Percentiles rank a stretch among this genome's conserved stretches.
Evolutionary conservation across 2,113 vertebrate species (phyloP).

Genomic region (Pseudorectes ferrugineus): DNA sequence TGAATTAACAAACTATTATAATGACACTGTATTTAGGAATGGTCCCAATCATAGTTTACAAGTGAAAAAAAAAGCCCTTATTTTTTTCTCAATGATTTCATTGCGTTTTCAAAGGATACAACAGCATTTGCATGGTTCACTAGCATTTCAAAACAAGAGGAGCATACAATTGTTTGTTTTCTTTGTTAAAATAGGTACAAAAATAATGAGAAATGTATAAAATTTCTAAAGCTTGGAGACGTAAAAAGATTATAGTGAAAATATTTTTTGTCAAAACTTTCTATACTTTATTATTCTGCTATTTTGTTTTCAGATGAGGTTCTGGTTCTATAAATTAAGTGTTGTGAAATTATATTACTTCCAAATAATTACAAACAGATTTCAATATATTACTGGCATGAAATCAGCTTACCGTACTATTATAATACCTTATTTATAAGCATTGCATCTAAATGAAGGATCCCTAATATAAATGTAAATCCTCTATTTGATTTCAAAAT

Average conservation of each 20-base stretch:
- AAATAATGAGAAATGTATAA: not conserved
- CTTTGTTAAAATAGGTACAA: not conserved
- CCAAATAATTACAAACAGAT: not conserved
- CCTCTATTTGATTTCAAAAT: not conserved
- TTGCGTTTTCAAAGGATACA: not conserved
- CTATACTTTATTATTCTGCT: not conserved
- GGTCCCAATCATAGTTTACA: not conserved
- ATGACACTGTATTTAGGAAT: not conserved
- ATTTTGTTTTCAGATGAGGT: not conserved
- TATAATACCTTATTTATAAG: not conserved
- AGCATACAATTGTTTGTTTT: not conserved
- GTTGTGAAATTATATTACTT: not conserved
- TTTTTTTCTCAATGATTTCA: not conserved
- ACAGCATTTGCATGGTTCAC: not conserved
- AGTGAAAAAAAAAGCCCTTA: fast-evolving
- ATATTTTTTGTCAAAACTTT: not conserved
- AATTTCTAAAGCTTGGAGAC: not conserved
- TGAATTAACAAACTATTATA: not conserved
- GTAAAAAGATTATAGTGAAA: not conserved
- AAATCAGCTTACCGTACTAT: not conserved
- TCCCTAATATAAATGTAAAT: not conserved
- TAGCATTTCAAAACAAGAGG: not conserved
- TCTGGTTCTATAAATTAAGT: not conserved
- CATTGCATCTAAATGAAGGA: not conserved
- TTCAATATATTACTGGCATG: not conserved